Percentiles rank a stretch among this genome's conserved stretches.
Conservation (phyloP, 2,113 vertebrate species). For the Lepus timidus region DNA sequence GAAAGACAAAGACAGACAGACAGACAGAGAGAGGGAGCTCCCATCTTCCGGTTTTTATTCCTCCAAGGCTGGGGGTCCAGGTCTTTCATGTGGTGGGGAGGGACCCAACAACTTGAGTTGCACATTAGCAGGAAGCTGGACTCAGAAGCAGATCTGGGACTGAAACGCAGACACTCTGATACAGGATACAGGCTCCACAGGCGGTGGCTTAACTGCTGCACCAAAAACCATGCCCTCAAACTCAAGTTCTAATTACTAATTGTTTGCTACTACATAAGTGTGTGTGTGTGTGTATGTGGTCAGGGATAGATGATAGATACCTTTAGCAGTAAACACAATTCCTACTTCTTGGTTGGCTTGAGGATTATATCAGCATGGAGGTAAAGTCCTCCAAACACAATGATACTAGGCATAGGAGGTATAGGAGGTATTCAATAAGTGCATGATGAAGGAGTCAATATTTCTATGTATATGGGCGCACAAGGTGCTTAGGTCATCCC, state of each 20-base stretch:
- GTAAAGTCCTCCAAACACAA: neutral
- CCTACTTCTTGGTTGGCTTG: conserved; percentile 1
- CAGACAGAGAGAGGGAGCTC: no score
- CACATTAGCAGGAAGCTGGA: no score
- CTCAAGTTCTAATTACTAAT: conserved; percentile 13
- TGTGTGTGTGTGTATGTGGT: neutral
- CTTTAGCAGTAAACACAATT: neutral
- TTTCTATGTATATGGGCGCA: neutral
- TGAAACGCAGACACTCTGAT: no score
- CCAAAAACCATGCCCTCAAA: neutral
- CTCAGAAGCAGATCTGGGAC: no score
- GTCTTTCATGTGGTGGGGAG: no score
- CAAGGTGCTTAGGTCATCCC: neutral
- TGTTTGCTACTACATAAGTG: neutral
- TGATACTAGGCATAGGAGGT: no score
- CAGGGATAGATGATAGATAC: neutral
- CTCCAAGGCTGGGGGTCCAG: no score
- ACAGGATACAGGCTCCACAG: no score
- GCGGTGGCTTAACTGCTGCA: no score
- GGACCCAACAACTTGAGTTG: no score
- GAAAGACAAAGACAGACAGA: no score
- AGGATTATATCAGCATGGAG: neutral
- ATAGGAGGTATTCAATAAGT: neutral
- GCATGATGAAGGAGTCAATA: neutral
- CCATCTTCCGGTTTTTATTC: no score